phyloP scores from a whole-genome alignment of 37 sponge, comb jelly and placozoan species.

The Axinella damicornis region DNA sequence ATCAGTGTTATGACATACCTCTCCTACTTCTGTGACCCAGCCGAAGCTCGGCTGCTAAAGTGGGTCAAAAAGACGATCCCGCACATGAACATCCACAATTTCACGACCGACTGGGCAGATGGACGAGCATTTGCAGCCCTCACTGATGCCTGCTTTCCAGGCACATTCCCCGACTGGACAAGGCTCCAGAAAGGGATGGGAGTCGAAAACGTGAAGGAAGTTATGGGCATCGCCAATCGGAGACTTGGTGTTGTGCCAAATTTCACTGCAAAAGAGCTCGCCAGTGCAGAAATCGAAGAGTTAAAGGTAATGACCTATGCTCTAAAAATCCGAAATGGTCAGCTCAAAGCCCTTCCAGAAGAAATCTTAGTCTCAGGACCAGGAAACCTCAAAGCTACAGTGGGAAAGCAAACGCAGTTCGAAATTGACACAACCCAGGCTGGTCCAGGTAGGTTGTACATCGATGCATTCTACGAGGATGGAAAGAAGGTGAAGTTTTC shows the following conservation, averaged over 20 bases:
- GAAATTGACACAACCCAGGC: conserved; percentile 69
- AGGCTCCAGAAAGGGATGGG: conserved; percentile 32
- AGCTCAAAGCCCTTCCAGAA: conserved; percentile 61
- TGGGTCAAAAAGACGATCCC: conserved; percentile 74
- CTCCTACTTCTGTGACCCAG: conserved; percentile 77
- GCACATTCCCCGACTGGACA: conserved; percentile 48
- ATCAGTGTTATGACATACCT: conserved; percentile 87
- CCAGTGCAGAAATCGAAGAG: conserved; percentile 68
- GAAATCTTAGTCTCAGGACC: conserved; percentile 61
- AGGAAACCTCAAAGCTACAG: conserved; percentile 51
- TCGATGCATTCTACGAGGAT: conserved; percentile 60
- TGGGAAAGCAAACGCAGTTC: conserved; percentile 61
- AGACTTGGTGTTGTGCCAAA: conserved; percentile 52
- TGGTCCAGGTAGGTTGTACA: conserved; percentile 68
- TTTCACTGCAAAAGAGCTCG: conserved; percentile 45
- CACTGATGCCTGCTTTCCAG: conserved; percentile 51
- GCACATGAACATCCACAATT: conserved; percentile 54
- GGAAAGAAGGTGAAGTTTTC: conserved; percentile 35
- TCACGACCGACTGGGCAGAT: conserved; percentile 79
- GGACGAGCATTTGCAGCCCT: conserved; percentile 73
- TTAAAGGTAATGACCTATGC: conserved; percentile 70
- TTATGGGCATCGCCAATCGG: conserved; percentile 21
- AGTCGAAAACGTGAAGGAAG: conserved; percentile 32
- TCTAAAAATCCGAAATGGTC: conserved; percentile 35
- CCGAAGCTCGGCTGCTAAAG: conserved; percentile 52